Conservation (phyloP, 2,888 invertebrate species). For the Andricus curvator region DNA sequence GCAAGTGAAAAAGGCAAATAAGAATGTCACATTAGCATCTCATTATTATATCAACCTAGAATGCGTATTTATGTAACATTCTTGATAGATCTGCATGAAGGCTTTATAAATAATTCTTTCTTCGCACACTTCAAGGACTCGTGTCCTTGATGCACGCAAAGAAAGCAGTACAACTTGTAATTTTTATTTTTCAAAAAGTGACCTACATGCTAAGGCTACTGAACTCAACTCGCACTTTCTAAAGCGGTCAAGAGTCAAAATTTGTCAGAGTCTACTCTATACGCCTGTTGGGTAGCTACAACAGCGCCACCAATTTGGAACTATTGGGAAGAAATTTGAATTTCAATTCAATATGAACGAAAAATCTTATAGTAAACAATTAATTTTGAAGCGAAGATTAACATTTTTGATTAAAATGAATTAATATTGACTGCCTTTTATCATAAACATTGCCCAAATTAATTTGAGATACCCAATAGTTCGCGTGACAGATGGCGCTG, state of each 20-base stretch:
- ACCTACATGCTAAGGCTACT: constrained; percentile 47
- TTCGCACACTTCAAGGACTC: constrained; percentile 33
- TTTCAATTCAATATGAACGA: no score
- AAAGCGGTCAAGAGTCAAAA: neutral
- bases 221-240: constrained; percentile 7
- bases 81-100: constrained; percentile 55
- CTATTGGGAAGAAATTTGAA: no score
- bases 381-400: no score
- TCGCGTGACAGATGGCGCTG: no score
- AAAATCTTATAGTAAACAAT: no score
- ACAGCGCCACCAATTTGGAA: no score
- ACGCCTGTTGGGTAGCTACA: no score
- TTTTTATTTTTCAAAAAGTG: constrained; percentile 45
- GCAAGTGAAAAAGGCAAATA: constrained; percentile 37
- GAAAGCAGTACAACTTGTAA: constrained; percentile 42
- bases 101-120: constrained; percentile 51
- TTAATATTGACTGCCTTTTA: no score
- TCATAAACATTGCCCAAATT: no score
- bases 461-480: no score
- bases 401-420: no score
- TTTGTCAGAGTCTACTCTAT: constrained; percentile 17
- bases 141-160: constrained; percentile 43
- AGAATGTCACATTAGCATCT: constrained; percentile 53
- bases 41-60: constrained; percentile 47
- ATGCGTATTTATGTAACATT: constrained; percentile 57